phyloP scores from a whole-genome alignment of 2,113 vertebrate genomes.

The Theropithecus gelada region DNA sequence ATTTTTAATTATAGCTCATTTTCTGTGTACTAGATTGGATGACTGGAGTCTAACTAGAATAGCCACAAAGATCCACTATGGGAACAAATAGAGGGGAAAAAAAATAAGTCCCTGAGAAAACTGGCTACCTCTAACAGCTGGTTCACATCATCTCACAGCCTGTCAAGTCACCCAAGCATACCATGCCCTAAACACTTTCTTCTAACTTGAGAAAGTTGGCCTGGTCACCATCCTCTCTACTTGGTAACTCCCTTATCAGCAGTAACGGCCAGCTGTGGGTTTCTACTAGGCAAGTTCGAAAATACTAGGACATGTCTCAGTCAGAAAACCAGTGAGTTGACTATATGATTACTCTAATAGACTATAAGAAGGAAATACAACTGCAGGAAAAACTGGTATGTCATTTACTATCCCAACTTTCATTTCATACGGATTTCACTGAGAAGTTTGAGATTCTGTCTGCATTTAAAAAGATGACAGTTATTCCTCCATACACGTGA shows the following conservation, averaged over 20 bases:
- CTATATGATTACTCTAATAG: background rate
- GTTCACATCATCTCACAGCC: background rate
- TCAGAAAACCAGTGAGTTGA: background rate
- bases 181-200: background rate
- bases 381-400: background rate
- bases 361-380: conserved; percentile 12
- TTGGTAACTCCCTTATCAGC: no score
- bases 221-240: background rate
- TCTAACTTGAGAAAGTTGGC: background rate
- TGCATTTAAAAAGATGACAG: background rate
- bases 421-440: conserved; percentile 49
- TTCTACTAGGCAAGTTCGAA: background rate
- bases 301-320: background rate
- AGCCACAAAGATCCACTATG: background rate
- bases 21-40: conserved; percentile 53
- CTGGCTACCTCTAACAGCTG: background rate
- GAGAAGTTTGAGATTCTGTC: conserved; percentile 50
- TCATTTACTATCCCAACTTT: conserved; percentile 15
- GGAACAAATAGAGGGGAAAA: background rate
- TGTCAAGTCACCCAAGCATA: background rate
- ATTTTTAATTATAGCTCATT: conserved; percentile 66
- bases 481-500: conserved; percentile 18
- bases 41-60: conserved; percentile 6
- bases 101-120: background rate
- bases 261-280: background rate